phyloP scores from a whole-genome alignment of 2,113 vertebrate species.

The Canis aureus region DNA sequence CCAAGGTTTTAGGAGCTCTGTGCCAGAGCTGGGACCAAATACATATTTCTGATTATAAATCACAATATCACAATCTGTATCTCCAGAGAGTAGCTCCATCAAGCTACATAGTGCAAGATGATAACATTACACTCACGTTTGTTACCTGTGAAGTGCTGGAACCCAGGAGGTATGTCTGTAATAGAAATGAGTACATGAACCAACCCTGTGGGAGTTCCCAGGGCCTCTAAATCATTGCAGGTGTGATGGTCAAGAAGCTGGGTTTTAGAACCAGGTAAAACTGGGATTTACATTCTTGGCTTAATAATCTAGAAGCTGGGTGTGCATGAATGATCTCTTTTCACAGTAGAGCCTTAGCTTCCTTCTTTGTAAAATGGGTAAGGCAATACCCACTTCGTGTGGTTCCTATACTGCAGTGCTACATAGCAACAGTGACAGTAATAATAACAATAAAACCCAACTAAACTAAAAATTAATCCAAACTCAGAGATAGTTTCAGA shows the following conservation, averaged over 20 bases:
- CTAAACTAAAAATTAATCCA: neutral
- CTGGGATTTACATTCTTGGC: neutral
- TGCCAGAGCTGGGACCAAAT: neutral
- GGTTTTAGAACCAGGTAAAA: neutral
- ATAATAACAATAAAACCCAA: neutral
- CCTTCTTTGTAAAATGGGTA: neutral
- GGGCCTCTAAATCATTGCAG: neutral
- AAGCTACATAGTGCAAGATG: neutral
- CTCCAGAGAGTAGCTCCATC: neutral
- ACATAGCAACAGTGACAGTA: neutral
- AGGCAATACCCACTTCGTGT: neutral
- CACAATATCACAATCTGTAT: neutral
- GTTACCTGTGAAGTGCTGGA: neutral
- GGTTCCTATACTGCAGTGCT: neutral
- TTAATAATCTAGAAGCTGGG: neutral
- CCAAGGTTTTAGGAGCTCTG: neutral
- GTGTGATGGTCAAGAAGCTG: neutral
- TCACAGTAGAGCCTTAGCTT: neutral
- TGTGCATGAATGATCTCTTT: neutral
- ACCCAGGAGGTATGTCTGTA: too few species aligned
- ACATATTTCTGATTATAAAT: neutral
- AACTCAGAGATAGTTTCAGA: neutral
- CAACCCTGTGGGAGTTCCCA: neutral
- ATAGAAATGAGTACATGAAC: neutral
- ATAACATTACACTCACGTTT: neutral